Evolutionary conservation across 2,113 vertebrate species (phyloP).

Genomic region (rabbit (Oryctolagus cuniculus)): mOryCun1.1 NC_091438.1:152184501-152185000

Average conservation of each 20-base stretch:
- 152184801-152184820: background rate
- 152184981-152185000: background rate
- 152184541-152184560: background rate
- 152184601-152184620: background rate
- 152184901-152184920: background rate
- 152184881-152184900: background rate
- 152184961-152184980: background rate
- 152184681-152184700: background rate
- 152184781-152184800: background rate
- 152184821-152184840: background rate
- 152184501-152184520: accelerated
- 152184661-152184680: background rate
- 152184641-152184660: background rate
- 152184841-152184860: background rate
- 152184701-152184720: background rate
- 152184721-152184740: background rate
- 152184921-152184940: too few relatives aligned
- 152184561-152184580: too few relatives aligned
- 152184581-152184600: too few relatives aligned
- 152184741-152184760: background rate
- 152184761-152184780: background rate
- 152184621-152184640: background rate
- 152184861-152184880: too few relatives aligned
- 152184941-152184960: background rate
- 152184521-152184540: accelerated